These are phyloP conservation scores for Ceratina calcarata DNA, from an alignment of 1,140 invertebrate genomes.

Conservation along the genomic window DNA sequence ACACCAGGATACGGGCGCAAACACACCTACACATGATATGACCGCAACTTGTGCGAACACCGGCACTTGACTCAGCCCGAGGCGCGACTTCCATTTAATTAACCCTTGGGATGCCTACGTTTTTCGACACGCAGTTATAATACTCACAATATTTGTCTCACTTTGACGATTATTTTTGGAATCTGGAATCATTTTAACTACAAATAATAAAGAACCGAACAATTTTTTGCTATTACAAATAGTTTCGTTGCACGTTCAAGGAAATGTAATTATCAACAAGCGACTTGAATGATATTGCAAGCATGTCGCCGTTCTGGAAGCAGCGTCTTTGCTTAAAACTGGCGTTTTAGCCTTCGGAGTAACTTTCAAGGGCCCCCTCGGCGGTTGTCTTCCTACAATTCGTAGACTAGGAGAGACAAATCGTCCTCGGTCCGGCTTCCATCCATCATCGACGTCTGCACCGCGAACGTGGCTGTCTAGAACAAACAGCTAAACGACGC, in stretches of 20 bases:
- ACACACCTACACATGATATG: slow-evolving; percentile 36
- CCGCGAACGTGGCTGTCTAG: slow-evolving; percentile 15
- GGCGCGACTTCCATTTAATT: slow-evolving; percentile 18
- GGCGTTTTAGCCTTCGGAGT: slow-evolving; percentile 27
- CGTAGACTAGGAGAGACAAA: slow-evolving; percentile 52
- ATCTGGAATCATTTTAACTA: too few relatives aligned
- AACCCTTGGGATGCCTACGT: not conserved
- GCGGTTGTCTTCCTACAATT: slow-evolving; percentile 53
- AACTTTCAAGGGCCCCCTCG: slow-evolving; percentile 28
- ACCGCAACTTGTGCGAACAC: slow-evolving; percentile 21
- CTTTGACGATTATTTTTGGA: too few relatives aligned
- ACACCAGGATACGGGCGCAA: slow-evolving; percentile 34
- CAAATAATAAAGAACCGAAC: too few relatives aligned
- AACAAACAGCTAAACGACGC: slow-evolving; percentile 16
- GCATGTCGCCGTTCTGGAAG: not conserved
- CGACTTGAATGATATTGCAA: not conserved
- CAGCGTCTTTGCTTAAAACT: not conserved
- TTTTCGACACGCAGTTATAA: too few relatives aligned
- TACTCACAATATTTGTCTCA: too few relatives aligned
- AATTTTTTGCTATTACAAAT: not conserved
- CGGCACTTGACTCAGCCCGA: slow-evolving; percentile 37
- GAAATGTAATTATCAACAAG: not conserved
- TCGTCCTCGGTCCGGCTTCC: slow-evolving; percentile 41
- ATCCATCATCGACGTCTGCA: slow-evolving; percentile 55
- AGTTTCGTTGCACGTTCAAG: not conserved